Evolutionary conservation across 2,797 vertebrate species (phyloP).

Genomic region (Rhinichthys osculus): DNA sequence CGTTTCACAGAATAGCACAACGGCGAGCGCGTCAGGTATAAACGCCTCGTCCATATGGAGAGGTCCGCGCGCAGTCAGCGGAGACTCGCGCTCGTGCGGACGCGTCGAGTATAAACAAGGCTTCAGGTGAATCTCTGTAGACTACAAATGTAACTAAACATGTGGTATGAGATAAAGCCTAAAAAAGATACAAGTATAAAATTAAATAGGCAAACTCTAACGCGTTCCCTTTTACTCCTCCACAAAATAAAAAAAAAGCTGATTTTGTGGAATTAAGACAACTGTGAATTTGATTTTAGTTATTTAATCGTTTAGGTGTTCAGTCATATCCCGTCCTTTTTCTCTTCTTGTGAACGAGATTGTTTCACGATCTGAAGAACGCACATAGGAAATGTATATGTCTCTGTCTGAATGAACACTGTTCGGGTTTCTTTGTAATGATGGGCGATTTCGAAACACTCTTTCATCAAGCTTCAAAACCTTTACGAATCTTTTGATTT

Average conservation of each 20-base stretch:
- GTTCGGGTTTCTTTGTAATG: too few species aligned
- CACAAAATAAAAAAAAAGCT: neutral
- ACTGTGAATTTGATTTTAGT: neutral
- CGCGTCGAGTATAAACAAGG: too few species aligned
- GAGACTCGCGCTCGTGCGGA: too few species aligned
- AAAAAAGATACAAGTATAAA: neutral
- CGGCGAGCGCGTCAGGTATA: too few species aligned
- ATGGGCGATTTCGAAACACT: too few species aligned
- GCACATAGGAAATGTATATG: too few species aligned
- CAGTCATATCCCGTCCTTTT: neutral
- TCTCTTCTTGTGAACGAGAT: neutral
- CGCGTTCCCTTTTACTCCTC: too few species aligned
- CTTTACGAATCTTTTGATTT: too few species aligned
- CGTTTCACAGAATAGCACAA: too few species aligned
- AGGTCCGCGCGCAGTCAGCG: too few species aligned
- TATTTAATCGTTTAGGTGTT: neutral
- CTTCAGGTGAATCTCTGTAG: neutral
- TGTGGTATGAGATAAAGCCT: neutral
- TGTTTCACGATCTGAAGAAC: neutral
- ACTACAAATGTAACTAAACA: neutral
- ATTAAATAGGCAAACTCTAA: neutral
- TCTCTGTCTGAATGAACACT: neutral
- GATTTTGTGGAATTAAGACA: neutral
- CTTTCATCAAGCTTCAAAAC: too few species aligned
- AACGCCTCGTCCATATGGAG: too few species aligned